phyloP scores from a whole-genome alignment of 2,888 invertebrate genomes.

The Auanema sp. region DNA sequence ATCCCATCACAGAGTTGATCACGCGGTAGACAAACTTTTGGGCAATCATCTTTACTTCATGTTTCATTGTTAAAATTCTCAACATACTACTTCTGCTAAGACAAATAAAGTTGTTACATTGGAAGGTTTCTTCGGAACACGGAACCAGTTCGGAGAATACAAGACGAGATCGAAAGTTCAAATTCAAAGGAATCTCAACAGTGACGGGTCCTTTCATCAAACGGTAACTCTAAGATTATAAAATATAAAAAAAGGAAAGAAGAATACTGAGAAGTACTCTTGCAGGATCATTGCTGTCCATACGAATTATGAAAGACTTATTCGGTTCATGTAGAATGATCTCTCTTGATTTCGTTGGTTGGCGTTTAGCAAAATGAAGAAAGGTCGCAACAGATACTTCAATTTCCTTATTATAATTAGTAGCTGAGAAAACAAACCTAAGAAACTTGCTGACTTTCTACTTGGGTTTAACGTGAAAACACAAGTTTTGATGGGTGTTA shows the following conservation, averaged over 20 bases:
- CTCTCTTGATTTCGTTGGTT: conserved; percentile 33
- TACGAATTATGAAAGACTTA: not conserved
- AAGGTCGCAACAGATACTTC: conserved; percentile 33
- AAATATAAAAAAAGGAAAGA: no score
- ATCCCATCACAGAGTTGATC: conserved; percentile 19
- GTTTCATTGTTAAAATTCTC: no score
- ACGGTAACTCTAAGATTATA: conserved; percentile 27
- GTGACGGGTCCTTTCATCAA: conserved; percentile 23
- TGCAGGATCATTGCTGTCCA: not conserved
- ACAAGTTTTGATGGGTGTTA: not conserved
- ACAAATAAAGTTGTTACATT: not conserved
- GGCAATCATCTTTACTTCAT: not conserved
- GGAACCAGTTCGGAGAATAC: conserved; percentile 23
- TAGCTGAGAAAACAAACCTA: not conserved
- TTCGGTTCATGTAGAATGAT: conserved; percentile 25
- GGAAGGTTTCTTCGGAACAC: conserved; percentile 15
- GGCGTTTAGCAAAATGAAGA: conserved; percentile 35
- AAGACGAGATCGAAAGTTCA: conserved; percentile 36
- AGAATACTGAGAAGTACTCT: no score
- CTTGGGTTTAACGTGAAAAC: not conserved
- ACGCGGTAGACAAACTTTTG: conserved; percentile 18
- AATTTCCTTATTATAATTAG: not conserved
- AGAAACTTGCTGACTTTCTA: not conserved
- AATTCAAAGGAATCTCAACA: conserved; percentile 36
- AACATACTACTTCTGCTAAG: not conserved